Conservation (phyloP, 2,888 invertebrate genomes). For the Hirtodrosophila alboralis region DNA sequence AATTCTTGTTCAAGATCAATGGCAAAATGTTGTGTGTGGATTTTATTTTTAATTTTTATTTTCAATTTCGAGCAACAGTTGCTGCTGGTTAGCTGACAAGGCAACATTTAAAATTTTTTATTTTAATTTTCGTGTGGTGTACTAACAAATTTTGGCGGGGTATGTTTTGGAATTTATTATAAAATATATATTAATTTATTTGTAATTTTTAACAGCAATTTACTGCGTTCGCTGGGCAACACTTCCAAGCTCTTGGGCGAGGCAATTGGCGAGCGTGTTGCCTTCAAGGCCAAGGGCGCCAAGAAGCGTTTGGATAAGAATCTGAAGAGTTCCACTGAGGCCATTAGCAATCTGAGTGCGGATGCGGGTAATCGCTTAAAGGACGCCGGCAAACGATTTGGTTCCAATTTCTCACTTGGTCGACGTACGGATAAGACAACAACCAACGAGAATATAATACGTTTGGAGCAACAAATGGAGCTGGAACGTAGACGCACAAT, state of each 20-base stretch:
- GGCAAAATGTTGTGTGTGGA: constrained; percentile 16
- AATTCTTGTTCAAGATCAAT: constrained; percentile 46
- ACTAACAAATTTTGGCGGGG: constrained; percentile 27
- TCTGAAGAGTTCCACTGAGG: constrained; percentile 81
- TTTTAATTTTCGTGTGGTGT: not conserved
- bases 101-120: no score
- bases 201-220: constrained; percentile 71
- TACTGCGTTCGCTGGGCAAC: constrained; percentile 82
- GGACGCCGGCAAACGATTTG: constrained; percentile 78
- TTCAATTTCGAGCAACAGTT: constrained; percentile 18
- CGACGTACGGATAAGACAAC: constrained; percentile 36
- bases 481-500: constrained; percentile 82
- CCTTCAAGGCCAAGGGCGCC: constrained; percentile 81
- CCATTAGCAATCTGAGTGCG: constrained; percentile 74
- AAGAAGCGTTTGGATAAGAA: constrained; percentile 83
- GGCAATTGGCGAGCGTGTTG: constrained; percentile 83
- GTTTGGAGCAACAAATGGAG: constrained; percentile 37
- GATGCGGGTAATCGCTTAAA: constrained; percentile 81
- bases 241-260: constrained; percentile 83
- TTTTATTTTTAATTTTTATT: constrained; percentile 2
- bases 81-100: constrained; percentile 12
- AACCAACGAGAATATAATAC: constrained; percentile 1
- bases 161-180: no score
- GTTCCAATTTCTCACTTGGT: constrained; percentile 76
- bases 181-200: no score